Conservation (phyloP, 2,888 invertebrate genomes). For the Phalera bucephala region DNA sequence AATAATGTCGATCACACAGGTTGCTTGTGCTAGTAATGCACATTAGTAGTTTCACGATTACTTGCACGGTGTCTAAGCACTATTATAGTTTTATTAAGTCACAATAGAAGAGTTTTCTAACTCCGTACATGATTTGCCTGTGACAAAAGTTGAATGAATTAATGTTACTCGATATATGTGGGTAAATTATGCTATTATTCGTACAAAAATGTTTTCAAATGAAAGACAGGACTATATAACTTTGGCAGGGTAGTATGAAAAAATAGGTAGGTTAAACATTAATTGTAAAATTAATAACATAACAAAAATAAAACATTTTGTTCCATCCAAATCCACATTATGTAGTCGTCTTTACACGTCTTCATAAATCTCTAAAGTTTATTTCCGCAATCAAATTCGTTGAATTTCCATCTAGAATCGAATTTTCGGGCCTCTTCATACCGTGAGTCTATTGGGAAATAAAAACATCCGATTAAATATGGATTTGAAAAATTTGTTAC, state of each 20-base stretch:
- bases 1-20: no score
- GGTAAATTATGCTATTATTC: no score
- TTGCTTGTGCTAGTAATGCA: no score
- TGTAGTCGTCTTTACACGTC: constrained; percentile 37
- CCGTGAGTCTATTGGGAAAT: constrained; percentile 76
- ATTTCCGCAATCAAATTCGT: constrained; percentile 46
- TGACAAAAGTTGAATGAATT: no score
- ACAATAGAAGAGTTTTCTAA: no score
- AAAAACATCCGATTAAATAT: constrained; percentile 69
- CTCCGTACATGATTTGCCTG: no score
- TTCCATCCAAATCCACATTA: constrained; percentile 69
- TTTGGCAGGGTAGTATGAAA: constrained; percentile 22
- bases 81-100: no score
- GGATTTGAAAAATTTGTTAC: constrained; percentile 58
- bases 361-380: constrained; percentile 70
- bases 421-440: constrained; percentile 64
- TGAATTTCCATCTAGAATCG: constrained; percentile 43
- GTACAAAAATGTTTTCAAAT: no score
- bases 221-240: no score
- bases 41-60: no score
- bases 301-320: constrained; percentile 50
- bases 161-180: no score
- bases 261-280: constrained; percentile 61
- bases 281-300: constrained; percentile 52
- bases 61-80: no score